Percentiles rank a stretch among this genome's conserved stretches.
Conservation (phyloP, 2,888 invertebrate species). For the Leptogaster cylindrica region DNA sequence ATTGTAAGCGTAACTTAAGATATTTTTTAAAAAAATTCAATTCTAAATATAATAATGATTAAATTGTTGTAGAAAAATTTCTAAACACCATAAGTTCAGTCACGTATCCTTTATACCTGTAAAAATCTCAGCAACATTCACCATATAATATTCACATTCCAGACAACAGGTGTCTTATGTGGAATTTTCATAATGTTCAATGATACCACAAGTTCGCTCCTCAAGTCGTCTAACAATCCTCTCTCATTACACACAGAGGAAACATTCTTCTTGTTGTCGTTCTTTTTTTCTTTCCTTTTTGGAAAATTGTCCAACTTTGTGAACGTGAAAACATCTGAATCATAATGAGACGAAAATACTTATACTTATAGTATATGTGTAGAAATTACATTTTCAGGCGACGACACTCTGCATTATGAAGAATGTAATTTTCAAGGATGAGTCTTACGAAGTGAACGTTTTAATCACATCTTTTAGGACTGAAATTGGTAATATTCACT, state of each 20-base stretch:
- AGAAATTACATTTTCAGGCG: constrained; percentile 8
- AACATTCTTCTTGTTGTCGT: too few species aligned
- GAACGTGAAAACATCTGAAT: constrained; percentile 17
- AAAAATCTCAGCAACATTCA: too few species aligned
- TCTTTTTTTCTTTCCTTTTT: too few species aligned
- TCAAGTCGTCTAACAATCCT: neutral
- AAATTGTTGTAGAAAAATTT: too few species aligned
- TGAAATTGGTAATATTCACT: neutral
- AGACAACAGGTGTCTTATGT: constrained; percentile 3
- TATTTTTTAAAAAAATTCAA: too few species aligned
- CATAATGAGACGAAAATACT: constrained; percentile 18
- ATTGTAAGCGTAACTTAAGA: too few species aligned
- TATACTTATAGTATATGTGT: too few species aligned
- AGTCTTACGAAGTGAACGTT: constrained; percentile 7
- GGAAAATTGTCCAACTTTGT: neutral
- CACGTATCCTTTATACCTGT: too few species aligned
- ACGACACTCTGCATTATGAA: constrained; percentile 15
- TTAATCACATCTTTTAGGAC: constrained; percentile 22
- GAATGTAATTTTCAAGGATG: constrained; percentile 26
- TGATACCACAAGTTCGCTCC: neutral
- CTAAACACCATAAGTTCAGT: too few species aligned
- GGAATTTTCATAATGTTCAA: constrained; percentile 2
- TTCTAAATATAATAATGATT: too few species aligned
- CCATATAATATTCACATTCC: too few species aligned
- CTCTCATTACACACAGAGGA: neutral